These are phyloP conservation scores for Harlomillsia oculata DNA, from an alignment of 1,140 invertebrate genomes.

Conservation along the genomic window DNA sequence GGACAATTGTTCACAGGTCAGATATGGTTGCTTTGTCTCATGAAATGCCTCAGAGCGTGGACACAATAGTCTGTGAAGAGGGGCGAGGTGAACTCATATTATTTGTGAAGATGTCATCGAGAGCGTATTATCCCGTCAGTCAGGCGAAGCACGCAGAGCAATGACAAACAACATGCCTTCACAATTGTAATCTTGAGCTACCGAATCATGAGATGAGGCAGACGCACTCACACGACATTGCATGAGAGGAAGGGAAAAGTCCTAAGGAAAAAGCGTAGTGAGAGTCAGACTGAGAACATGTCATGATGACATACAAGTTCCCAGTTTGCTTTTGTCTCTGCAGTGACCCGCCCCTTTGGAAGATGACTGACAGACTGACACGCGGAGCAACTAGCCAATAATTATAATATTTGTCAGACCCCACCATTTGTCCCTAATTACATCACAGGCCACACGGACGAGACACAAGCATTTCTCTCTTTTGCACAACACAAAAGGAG, in stretches of 20 bases:
- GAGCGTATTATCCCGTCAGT: constrained; percentile 36
- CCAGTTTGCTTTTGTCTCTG: constrained; percentile 9
- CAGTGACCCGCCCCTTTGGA: constrained; percentile 4
- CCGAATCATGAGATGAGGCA: no score
- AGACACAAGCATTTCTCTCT: background rate
- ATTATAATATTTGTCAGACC: constrained; percentile 30
- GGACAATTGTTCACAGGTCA: no score
- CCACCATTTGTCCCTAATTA: constrained; percentile 19
- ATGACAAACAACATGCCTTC: constrained; percentile 4
- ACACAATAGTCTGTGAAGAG: no score
- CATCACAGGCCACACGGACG: background rate
- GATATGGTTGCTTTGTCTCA: no score
- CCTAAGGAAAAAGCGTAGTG: no score
- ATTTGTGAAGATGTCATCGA: constrained; percentile 35
- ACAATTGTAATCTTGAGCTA: no score
- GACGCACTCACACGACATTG: no score
- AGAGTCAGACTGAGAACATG: no score
- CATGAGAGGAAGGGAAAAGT: no score
- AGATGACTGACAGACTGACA: constrained; percentile 23
- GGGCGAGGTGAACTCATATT: no score
- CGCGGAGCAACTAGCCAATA: constrained; percentile 22
- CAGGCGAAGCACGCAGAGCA: constrained; percentile 20
- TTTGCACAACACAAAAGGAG: background rate
- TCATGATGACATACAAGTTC: constrained; percentile 15
- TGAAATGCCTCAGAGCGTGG: no score